Conservation (phyloP, 1,140 invertebrate species). For the Carposina sasakii region DNA sequence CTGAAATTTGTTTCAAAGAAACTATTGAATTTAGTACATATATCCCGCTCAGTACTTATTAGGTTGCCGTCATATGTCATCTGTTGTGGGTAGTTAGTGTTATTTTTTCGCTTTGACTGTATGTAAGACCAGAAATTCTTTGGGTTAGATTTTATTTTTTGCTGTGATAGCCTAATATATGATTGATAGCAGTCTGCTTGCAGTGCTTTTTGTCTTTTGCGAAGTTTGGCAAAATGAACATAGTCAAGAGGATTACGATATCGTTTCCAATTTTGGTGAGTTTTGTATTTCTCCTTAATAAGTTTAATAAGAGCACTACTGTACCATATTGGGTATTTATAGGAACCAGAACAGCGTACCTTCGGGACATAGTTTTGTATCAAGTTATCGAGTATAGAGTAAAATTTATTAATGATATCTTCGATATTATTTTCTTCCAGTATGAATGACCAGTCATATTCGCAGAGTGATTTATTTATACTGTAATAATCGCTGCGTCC, state of each 20-base stretch:
- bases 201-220: too few relatives aligned
- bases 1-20: background rate
- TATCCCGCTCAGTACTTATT: background rate
- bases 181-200: too few relatives aligned
- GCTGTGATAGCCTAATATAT: too few relatives aligned
- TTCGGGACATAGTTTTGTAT: background rate
- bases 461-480: slow-evolving; percentile 11
- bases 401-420: background rate
- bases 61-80: background rate
- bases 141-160: background rate
- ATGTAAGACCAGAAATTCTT: background rate
- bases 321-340: slow-evolving; percentile 1
- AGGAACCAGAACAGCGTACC: background rate
- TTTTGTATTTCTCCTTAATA: too few relatives aligned
- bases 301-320: background rate
- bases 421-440: background rate
- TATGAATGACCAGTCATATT: slow-evolving; percentile 7
- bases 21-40: background rate
- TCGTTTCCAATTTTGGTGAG: too few relatives aligned
- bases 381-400: background rate
- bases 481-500: slow-evolving; percentile 10
- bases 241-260: too few relatives aligned
- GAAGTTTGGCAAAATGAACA: too few relatives aligned
- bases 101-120: background rate
- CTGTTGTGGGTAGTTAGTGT: background rate